Evolutionary conservation across 2,797 vertebrate species (phyloP).

Genomic region (Prunella strophiata): DNA sequence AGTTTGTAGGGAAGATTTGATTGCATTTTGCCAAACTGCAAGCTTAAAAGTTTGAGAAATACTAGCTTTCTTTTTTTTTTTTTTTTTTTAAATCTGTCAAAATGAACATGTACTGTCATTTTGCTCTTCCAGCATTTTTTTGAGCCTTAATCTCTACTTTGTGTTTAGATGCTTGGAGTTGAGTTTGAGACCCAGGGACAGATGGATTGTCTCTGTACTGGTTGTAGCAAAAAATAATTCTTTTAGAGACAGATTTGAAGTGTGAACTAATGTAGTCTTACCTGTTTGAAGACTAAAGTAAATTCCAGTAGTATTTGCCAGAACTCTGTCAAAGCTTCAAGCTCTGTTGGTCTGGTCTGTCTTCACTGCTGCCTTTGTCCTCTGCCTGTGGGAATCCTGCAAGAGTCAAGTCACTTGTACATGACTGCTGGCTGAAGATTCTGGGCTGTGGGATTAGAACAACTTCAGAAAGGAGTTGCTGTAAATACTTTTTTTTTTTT

Average conservation of each 20-base stretch:
- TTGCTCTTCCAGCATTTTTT: neutral
- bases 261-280: neutral
- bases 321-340: neutral
- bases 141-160: neutral
- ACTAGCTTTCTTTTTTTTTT: too few species aligned
- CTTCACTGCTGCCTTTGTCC: neutral
- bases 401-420: neutral
- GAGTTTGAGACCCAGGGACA: neutral
- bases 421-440: neutral
- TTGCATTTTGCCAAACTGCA: neutral
- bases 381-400: neutral
- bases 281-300: neutral
- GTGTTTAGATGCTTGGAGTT: neutral
- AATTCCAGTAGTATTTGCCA: neutral
- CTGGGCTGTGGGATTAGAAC: neutral
- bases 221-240: neutral
- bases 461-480: neutral
- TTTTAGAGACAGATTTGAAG: neutral
- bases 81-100: neutral
- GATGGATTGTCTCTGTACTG: neutral
- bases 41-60: neutral
- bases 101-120: neutral
- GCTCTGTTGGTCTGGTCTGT: neutral
- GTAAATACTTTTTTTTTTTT: neutral
- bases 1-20: neutral